Conservation (phyloP, 2,797 vertebrate species). For the Lepidocolaptes lacrymiger region DNA sequence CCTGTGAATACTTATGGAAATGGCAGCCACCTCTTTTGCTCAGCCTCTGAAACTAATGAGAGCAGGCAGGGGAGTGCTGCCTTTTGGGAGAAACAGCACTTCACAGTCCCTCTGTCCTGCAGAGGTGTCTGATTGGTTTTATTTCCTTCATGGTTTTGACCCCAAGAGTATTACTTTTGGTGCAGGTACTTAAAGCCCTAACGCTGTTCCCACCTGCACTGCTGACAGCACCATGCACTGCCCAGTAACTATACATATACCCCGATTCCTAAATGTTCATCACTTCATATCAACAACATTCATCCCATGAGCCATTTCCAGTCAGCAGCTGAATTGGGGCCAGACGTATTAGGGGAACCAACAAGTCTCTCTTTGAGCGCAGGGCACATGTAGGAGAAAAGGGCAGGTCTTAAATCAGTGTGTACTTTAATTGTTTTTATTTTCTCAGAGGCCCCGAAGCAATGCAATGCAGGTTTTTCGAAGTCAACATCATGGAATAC, state of each 20-base stretch:
- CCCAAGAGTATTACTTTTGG: background rate
- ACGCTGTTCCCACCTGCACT: background rate
- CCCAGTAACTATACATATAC: background rate
- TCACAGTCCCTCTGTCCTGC: background rate
- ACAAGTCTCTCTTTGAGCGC: background rate
- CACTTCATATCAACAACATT: rapidly evolving
- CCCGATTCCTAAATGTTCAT: background rate
- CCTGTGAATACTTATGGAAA: background rate
- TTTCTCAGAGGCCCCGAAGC: conserved; percentile 34
- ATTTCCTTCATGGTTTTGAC: background rate
- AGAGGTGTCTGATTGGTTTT: background rate
- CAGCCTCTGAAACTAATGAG: background rate
- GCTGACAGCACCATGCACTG: background rate
- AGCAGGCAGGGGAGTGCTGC: background rate
- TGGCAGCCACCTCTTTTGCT: background rate
- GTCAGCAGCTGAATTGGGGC: background rate
- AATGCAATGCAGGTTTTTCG: conserved; percentile 36
- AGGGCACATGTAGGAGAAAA: background rate
- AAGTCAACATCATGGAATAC: conserved; percentile 32
- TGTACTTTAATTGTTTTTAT: conserved; percentile 33
- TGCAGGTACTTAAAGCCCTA: background rate
- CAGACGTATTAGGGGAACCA: background rate
- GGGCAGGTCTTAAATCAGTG: background rate
- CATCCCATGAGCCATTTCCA: background rate
- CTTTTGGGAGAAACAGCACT: background rate